phyloP scores from a whole-genome alignment of 2,113 vertebrate genomes.

The Tringa solitaria region DNA sequence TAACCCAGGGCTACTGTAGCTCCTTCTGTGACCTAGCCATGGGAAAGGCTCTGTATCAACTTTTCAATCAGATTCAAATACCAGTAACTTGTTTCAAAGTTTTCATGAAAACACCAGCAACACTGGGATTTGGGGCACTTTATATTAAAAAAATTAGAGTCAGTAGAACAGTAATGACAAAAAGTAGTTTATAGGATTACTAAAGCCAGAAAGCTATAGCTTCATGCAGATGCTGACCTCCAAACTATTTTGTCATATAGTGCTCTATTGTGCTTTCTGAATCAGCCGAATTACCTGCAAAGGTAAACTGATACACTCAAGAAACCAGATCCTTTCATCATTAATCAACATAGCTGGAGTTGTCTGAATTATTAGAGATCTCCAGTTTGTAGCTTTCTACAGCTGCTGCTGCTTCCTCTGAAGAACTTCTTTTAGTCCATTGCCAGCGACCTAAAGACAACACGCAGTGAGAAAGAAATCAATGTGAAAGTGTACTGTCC shows the following conservation, averaged over 20 bases:
- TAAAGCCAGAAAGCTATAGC: neutral
- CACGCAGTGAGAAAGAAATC: accelerated
- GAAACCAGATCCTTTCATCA: neutral
- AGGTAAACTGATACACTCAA: neutral
- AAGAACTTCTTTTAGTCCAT: neutral
- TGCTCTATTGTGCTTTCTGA: neutral
- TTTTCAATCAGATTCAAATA: accelerated
- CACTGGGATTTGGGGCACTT: neutral
- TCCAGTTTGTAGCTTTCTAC: neutral
- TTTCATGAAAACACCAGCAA: neutral
- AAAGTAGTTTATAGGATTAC: neutral
- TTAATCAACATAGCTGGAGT: neutral
- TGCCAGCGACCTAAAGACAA: neutral
- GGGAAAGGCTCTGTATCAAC: neutral
- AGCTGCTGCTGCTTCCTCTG: neutral
- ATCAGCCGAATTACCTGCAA: neutral
- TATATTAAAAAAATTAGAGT: neutral
- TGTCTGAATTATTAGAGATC: neutral
- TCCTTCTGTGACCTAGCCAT: neutral
- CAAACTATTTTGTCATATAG: neutral
- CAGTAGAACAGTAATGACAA: neutral
- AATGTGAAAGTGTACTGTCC: no score
- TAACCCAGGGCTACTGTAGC: neutral
- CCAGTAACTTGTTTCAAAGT: neutral
- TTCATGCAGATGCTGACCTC: neutral